A percentile compares a stretch with the other conserved stretches of the same genome.
Evolutionary conservation across 2,113 vertebrate genomes (phyloP).

Genomic region (Calonectris borealis): DNA sequence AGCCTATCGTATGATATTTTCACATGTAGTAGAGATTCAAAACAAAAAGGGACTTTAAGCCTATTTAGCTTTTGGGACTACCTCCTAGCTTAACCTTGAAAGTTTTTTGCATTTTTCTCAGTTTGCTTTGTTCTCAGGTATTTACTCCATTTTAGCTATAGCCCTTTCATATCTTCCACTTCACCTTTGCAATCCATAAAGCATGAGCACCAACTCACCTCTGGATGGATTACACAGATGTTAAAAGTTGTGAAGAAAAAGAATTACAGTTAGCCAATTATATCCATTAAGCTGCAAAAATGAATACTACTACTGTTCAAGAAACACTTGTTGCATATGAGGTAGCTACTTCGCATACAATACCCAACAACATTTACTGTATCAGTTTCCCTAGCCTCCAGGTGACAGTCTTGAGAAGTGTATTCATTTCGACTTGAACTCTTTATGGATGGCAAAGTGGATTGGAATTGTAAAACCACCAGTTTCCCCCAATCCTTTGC

Average conservation of each 20-base stretch:
- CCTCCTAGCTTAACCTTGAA: conserved; percentile 56
- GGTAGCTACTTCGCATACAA: not conserved
- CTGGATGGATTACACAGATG: not conserved
- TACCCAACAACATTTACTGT: not conserved
- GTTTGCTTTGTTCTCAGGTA: conserved; percentile 61
- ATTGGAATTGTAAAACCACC: not conserved
- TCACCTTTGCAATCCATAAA: conserved; percentile 56
- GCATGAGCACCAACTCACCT: not conserved
- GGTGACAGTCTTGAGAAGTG: not conserved
- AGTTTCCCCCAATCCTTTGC: not conserved
- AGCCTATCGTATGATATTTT: not conserved
- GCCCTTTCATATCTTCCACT: conserved; percentile 31
- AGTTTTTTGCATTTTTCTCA: conserved; percentile 46
- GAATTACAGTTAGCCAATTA: not conserved
- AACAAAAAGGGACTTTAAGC: conserved; percentile 32
- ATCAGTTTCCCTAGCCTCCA: not conserved
- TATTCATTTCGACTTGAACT: conserved; percentile 3
- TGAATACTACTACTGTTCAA: not conserved
- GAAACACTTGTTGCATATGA: not conserved
- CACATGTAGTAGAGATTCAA: not conserved
- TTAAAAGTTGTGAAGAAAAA: not conserved
- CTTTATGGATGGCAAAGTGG: not conserved
- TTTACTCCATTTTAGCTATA: conserved; percentile 63
- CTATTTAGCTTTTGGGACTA: conserved; percentile 52
- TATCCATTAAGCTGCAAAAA: not conserved